These are phyloP conservation scores for Cactoblastis cactorum DNA, from an alignment of 2,888 invertebrate species.

Conservation along the genomic window DNA sequence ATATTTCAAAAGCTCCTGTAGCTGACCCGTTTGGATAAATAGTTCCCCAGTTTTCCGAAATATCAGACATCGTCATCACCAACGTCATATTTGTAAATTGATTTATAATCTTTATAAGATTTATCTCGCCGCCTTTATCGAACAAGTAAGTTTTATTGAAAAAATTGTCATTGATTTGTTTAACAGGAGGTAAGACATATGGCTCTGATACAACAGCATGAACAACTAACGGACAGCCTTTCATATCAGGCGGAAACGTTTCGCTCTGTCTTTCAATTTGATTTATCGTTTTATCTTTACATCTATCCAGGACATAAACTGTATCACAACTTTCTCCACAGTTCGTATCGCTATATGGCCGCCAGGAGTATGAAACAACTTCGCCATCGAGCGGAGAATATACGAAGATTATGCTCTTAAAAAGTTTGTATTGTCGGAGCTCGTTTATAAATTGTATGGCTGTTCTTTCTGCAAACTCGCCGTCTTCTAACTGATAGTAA, in stretches of 20 bases:
- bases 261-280: conserved; percentile 48
- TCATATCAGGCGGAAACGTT: conserved; percentile 62
- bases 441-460: conserved; percentile 63
- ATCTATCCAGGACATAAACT: conserved; percentile 62
- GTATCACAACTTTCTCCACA: conserved; percentile 62
- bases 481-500: conserved; percentile 53
- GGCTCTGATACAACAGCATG: conserved; percentile 68
- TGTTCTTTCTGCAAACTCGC: conserved; percentile 44
- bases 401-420: conserved; percentile 63
- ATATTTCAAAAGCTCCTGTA: conserved; percentile 53
- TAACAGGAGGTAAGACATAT: conserved; percentile 64
- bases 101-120: conserved; percentile 65
- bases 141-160: conserved; percentile 60
- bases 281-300: conserved; percentile 46
- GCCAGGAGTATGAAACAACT: conserved; percentile 67
- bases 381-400: conserved; percentile 45
- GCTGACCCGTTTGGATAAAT: conserved; percentile 55
- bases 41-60: conserved; percentile 63
- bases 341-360: conserved; percentile 60
- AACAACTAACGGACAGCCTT: conserved; percentile 63
- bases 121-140: conserved; percentile 63
- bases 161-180: conserved; percentile 38
- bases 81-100: conserved; percentile 70
- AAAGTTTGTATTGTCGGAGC: conserved; percentile 55
- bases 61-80: conserved; percentile 53